Base-by-base conservation (phyloP, 2,888 invertebrate species). In the Diaperis boleti region DNA sequence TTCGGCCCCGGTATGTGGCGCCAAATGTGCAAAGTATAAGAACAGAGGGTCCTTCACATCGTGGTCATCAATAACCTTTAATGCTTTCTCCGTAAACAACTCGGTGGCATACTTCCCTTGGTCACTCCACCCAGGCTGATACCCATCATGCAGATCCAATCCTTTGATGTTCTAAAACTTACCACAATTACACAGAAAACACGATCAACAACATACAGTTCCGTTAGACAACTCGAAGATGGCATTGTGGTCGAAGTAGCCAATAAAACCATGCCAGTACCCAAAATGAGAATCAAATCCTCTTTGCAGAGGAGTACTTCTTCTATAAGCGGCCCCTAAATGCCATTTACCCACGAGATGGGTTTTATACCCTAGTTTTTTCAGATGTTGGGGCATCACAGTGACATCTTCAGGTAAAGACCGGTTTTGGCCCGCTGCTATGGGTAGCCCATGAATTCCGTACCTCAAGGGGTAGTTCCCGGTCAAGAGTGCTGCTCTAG, bases 341-440 rank as follows among this genome's bases (percentile, higher is more conserved):
- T 92, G 91, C 94, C 94, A 94, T 83, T 94, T 94, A 2, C 94
- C 94, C 1, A 94, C 87, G 56, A 91, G 85, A 78, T 91, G 89
- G 0, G 91, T 92, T 14, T 80, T 81, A 77, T 94, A 94, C 5
- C 92, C 92, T 18, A 83, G 75, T 26, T 84, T 82, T 75, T 85
- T 84, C 47, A 94, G 82, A 78, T 89, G 87, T 79, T 86, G 80
- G 0, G 86, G 85, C 65, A 87, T 72, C 45, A 85, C 76, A 67
- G 81, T 82, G 69, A 84, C 81, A 14, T 77, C 76, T 0, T 87
- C 74, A 0, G 89, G 88, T 6, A 95, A 78, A 1, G 90, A 90
- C 75, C 90, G 87, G 1, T 92, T 90, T 75, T 91, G 88, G 0
- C 88, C 85, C 3, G 87, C 85, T 42, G 83, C 78, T 29, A 92